Evolutionary conservation across 2,888 invertebrate species (phyloP).

Genomic region (Rhagophthalmus giganteus): DNA sequence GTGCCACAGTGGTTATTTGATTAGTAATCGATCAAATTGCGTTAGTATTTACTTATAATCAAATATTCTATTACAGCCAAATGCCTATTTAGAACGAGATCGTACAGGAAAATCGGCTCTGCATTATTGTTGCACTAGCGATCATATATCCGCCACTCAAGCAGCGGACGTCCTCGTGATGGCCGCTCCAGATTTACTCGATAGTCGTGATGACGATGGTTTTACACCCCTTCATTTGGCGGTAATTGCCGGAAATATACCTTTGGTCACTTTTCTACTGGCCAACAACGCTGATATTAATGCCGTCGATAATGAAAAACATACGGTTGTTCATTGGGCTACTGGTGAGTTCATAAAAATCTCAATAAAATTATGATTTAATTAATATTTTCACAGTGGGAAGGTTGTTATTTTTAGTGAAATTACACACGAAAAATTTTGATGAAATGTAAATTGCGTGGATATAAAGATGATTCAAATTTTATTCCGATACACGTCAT

Average conservation of each 20-base stretch:
- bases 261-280: constrained; percentile 81
- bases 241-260: constrained; percentile 89
- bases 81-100: constrained; percentile 71
- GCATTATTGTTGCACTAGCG: constrained; percentile 79
- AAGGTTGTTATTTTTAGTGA: no score
- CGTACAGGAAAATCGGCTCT: constrained; percentile 83
- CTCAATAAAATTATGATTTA: neutral
- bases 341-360: constrained; percentile 68
- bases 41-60: no score
- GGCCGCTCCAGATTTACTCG: constrained; percentile 83
- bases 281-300: constrained; percentile 88
- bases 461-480: no score
- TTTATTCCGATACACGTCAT: no score
- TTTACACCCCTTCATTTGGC: constrained; percentile 94
- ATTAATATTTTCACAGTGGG: no score
- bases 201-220: constrained; percentile 88
- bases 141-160: constrained; percentile 60
- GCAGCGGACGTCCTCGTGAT: constrained; percentile 73
- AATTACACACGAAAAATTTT: no score
- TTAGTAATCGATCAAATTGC: no score
- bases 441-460: no score
- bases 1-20: no score
- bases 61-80: constrained; percentile 61
- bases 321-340: constrained; percentile 97
- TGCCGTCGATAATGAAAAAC: constrained; percentile 90